Base-by-base conservation (phyloP, 1,140 invertebrate species). In the Lepidurus couesii region DNA sequence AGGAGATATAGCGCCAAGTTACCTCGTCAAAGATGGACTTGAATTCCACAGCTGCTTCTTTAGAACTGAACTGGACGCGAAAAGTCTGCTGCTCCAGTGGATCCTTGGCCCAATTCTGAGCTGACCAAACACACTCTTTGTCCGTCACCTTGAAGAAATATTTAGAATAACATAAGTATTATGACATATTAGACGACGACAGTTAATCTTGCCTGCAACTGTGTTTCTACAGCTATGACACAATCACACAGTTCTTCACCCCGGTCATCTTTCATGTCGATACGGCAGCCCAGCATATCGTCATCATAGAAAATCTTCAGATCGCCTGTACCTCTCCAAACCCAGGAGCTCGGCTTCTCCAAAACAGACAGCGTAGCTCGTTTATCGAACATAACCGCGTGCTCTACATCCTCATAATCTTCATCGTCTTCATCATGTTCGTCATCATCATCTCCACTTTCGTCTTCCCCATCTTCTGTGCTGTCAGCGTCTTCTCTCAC, bases 251-350 rank as follows among this genome's bases (percentile, higher is more conserved):
- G 74, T n/a, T 85, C 82, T 6, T 84, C 84, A 47, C 82, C 82
- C 13, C 86, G 80, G 43, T 87, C 86, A 5, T 82, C 81, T 45
- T 82, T 83, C 21, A 89, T 81, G n/a, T 83, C 77, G 42, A 89
- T 86, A 42, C 84, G 84, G 10, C 85, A 84, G 1, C 85, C 86
- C 80, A 83, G 87, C 6, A 87, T 82, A 21, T 87, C 84, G n/a
- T 86, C 85, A 82, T 89, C 87, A 77, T 87, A 89, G n/a, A 85
- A 26, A 13, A 89, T 85, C 45, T 84, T 84, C 1, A 89, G 77
- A 45, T 83, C 83, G n/a, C 88, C 88, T 24, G 82, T 77, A 2
- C 85, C 86, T 3, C 86, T 24, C 9, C 79, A 78, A 42, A 82
- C 45, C 84, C 84, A 86, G 0, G 65, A 45, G 43, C 34, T 45